phyloP scores from a whole-genome alignment of 2,888 invertebrate species.

The Imbricaverruca yamaguchii region DNA sequence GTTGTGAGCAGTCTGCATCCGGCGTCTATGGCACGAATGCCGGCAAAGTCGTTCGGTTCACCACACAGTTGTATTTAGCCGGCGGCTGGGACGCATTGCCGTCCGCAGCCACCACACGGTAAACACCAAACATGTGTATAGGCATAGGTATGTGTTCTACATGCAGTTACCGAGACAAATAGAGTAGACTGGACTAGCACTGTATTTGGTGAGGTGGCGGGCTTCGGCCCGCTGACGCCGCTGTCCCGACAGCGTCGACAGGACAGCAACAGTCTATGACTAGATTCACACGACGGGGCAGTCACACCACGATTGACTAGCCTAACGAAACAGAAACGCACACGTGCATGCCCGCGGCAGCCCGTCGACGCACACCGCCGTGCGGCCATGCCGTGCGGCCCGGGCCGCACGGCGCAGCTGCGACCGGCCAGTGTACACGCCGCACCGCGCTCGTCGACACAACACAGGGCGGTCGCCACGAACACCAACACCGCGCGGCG shows the following conservation, averaged over 20 bases:
- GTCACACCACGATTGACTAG: no score
- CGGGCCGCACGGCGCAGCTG: no score
- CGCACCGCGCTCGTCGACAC: not conserved
- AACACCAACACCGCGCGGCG: not conserved
- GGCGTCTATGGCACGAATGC: no score
- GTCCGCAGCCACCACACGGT: not conserved
- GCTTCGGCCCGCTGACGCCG: not conserved
- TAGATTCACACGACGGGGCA: not conserved
- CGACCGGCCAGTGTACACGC: not conserved
- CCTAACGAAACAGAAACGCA: no score
- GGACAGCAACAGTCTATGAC: not conserved
- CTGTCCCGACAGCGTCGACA: not conserved
- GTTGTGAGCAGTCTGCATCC: no score
- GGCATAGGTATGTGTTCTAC: conserved; percentile 15
- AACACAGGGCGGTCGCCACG: not conserved
- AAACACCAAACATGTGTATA: conserved; percentile 14
- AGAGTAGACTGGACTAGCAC: not conserved
- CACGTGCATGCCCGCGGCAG: no score
- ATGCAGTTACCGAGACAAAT: conserved; percentile 16
- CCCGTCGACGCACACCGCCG: no score
- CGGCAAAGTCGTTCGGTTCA: no score
- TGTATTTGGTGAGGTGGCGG: conserved; percentile 5
- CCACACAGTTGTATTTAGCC: conserved; percentile 11
- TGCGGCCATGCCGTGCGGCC: no score
- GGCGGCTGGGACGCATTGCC: not conserved